phyloP scores from a whole-genome alignment of 2,797 vertebrate species.

The Picus viridis region DNA sequence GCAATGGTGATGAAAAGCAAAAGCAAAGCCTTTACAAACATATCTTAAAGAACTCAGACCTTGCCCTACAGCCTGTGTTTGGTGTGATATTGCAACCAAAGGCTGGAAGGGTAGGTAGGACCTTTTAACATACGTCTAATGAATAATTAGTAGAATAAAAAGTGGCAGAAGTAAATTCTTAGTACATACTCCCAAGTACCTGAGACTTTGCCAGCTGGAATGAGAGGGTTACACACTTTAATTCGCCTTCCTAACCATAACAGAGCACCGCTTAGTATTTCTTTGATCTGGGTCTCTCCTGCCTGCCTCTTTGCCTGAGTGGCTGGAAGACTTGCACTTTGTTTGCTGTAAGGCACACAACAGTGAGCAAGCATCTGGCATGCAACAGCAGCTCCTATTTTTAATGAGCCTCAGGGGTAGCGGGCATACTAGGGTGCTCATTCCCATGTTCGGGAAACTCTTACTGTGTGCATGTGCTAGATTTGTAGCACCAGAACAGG shows the following conservation, averaged over 20 bases:
- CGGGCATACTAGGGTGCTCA: background rate
- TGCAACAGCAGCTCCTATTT: slow-evolving; percentile 16
- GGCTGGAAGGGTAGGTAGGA: background rate
- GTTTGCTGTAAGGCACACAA: slow-evolving; percentile 19
- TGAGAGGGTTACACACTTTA: background rate
- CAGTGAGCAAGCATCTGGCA: slow-evolving; percentile 35
- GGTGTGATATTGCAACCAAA: background rate
- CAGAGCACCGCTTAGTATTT: background rate
- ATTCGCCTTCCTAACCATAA: slow-evolving; percentile 21
- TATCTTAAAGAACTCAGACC: background rate
- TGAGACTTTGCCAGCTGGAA: slow-evolving; percentile 40
- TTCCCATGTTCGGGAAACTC: background rate
- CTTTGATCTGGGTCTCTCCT: slow-evolving; percentile 41
- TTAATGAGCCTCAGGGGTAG: background rate
- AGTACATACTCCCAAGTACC: background rate
- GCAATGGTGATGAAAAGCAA: background rate
- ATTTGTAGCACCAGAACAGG: background rate
- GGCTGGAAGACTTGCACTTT: background rate
- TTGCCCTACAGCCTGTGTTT: background rate
- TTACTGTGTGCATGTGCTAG: background rate
- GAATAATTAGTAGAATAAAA: slow-evolving; percentile 22
- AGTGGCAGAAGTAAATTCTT: background rate
- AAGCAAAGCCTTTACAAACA: background rate
- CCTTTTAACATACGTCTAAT: background rate
- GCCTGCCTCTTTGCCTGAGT: background rate